phyloP scores from a whole-genome alignment of 1,140 invertebrate species.

The Penaeus chinensis region DNA sequence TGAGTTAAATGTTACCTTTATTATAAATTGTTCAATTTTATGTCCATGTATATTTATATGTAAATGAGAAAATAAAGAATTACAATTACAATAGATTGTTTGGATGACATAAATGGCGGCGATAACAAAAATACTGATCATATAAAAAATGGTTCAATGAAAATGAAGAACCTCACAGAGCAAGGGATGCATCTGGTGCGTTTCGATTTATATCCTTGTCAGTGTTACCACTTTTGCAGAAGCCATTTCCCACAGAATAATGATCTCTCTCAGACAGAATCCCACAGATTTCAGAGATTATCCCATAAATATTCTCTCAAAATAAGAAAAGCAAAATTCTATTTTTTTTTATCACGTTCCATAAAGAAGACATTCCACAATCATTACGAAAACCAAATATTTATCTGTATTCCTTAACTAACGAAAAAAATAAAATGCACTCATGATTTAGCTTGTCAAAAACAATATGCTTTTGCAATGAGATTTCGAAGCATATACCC shows the following conservation, averaged over 20 bases:
- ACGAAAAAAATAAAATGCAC: not conserved
- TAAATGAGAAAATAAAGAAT: no score
- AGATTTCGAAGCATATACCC: not conserved
- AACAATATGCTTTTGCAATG: conserved; percentile 4
- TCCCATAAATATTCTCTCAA: conserved; percentile 13
- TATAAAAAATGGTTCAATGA: no score
- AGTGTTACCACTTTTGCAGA: conserved; percentile 18
- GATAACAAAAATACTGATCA: no score
- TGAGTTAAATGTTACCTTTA: no score
- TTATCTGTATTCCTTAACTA: not conserved
- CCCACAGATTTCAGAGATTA: conserved; percentile 3
- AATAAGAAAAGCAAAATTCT: not conserved
- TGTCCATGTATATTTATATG: no score
- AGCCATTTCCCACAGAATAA: not conserved
- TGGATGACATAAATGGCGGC: no score
- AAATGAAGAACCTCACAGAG: no score
- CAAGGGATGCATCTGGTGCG: no score
- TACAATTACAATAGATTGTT: no score
- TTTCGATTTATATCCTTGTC: not conserved
- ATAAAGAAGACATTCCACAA: not conserved
- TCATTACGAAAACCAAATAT: not conserved
- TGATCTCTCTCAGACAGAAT: not conserved
- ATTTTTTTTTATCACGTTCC: no score
- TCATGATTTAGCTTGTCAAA: not conserved
- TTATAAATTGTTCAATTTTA: no score